Evolutionary conservation across 2,888 invertebrate species (phyloP), one percentile per base, ranked within the genome.

Genomic region (Hipparchia semele): DNA sequence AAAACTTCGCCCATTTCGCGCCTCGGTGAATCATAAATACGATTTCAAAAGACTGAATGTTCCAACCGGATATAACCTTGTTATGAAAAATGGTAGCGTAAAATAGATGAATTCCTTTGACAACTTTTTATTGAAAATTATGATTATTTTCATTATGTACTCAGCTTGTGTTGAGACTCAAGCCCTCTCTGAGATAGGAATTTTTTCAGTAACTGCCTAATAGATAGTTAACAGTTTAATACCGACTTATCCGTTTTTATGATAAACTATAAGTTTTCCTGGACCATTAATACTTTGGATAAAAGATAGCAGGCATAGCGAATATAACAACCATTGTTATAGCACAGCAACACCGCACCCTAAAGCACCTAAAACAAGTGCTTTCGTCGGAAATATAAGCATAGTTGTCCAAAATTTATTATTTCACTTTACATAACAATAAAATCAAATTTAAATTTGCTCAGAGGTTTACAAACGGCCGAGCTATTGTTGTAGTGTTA

Each of bases 361-460:
- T n/a, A 46, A 61, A 45, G 12, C 12, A n/a, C 61, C 8, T n/a
- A 45, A 46, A 61, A 45, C 61, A 61, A 45, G n/a, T 33, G 58
- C 5, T 58, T 58, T 13, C 33, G 12, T 7, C 13, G 39, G 13
- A 67, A 62, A 62, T 62, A 8, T 8, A 45, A 62, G 13, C 39
- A 39, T 66, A 73, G 75, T 75, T 54, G 70, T 65, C 33, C 60
- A 45, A 45, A 56, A 59, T 62, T 65, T 68, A 65, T 58, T 64
- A 73, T 67, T 72, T 69, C 60, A 69, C 9, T 74, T 72, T 72
- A 62, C 74, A 76, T 74, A 71, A 72, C 72, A 73, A 73, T 75
- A 75, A 73, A 2, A 51, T 72, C 67, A 70, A 73, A 76, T 76
- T 75, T 75, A 72, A 75, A 76, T 76, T 62, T 65, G 72, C 65